Percentiles rank a stretch among this genome's conserved stretches.
These are phyloP conservation scores for Aulostomus chinensis DNA, from an alignment of 2,797 vertebrate genomes.

Conservation along the genomic window DNA sequence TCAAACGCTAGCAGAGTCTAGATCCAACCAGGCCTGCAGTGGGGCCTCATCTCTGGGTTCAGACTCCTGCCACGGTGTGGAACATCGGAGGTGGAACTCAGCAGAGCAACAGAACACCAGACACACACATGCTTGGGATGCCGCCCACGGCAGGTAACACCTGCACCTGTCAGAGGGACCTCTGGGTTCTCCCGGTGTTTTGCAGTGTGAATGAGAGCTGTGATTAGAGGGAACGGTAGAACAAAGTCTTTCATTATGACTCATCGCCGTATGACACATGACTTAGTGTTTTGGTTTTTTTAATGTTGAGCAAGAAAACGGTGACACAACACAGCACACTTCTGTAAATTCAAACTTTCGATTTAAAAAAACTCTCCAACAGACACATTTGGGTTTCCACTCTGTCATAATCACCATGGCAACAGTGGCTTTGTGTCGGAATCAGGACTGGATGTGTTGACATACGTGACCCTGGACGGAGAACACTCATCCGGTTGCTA, in stretches of 20 bases:
- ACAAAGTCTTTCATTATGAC: constrained; percentile 47
- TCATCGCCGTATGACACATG: too few species aligned
- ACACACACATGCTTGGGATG: constrained; percentile 32
- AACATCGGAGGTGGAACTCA: too few species aligned
- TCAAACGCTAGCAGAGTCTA: too few species aligned
- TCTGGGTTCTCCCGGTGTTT: too few species aligned
- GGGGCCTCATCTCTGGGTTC: too few species aligned
- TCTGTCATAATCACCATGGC: constrained; percentile 18
- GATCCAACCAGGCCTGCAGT: too few species aligned
- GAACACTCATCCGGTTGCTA: too few species aligned
- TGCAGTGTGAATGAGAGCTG: constrained; percentile 1
- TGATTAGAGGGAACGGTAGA: constrained; percentile 38
- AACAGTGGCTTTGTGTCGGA: constrained; percentile 18
- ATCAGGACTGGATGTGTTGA: too few species aligned
- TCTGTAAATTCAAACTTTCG: constrained; percentile 16
- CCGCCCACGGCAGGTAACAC: constrained; percentile 33
- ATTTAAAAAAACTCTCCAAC: constrained; percentile 6
- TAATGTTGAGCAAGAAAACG: neutral
- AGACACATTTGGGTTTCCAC: constrained; percentile 19
- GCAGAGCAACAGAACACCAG: neutral
- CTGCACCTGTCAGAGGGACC: too few species aligned
- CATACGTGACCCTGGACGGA: too few species aligned
- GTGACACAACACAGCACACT: constrained; percentile 9
- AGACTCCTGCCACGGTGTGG: too few species aligned
- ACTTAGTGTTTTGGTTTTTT: too few species aligned